These are phyloP conservation scores for Nowickia ferox DNA, from an alignment of 2,888 invertebrate genomes.

Conservation along the genomic window DNA sequence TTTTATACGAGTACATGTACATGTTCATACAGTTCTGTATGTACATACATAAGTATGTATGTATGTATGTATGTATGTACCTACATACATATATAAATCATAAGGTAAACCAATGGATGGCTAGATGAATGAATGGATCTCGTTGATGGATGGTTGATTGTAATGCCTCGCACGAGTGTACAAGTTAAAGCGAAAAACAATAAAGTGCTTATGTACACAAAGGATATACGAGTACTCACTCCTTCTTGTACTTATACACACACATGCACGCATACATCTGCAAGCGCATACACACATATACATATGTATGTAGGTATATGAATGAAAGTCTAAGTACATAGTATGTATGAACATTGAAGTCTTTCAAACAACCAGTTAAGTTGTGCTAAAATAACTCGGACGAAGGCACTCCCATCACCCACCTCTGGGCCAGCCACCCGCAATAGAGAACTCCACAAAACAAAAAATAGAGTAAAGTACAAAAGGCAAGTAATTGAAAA, in stretches of 20 bases:
- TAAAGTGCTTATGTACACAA: conserved; percentile 81
- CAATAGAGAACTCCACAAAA: conserved; percentile 1
- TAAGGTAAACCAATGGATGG: conserved; percentile 58
- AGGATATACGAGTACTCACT: conserved; percentile 75
- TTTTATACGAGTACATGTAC: neutral
- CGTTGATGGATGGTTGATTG: conserved; percentile 52
- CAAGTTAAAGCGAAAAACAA: conserved; percentile 78
- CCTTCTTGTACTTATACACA: conserved; percentile 29
- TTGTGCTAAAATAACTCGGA: conserved; percentile 31
- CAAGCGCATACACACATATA: neutral
- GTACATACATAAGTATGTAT: neutral
- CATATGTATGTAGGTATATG: neutral
- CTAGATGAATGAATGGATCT: conserved; percentile 44
- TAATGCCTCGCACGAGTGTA: conserved; percentile 64
- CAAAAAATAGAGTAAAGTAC: conserved; percentile 11
- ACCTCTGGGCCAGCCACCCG: conserved; percentile 17
- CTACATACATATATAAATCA: conserved; percentile 39
- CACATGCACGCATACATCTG: neutral
- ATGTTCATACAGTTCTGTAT: neutral
- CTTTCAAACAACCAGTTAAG: conserved; percentile 65
- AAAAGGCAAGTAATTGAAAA: conserved; percentile 47
- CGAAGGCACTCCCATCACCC: conserved; percentile 42
- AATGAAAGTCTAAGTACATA: too few species aligned
- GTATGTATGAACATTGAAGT: conserved; percentile 32
- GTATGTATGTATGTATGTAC: conserved; percentile 21